Evolutionary conservation across 2,797 vertebrate species (phyloP), one percentile per base, ranked within the genome.

Genomic region (Menidia menidia): DNA sequence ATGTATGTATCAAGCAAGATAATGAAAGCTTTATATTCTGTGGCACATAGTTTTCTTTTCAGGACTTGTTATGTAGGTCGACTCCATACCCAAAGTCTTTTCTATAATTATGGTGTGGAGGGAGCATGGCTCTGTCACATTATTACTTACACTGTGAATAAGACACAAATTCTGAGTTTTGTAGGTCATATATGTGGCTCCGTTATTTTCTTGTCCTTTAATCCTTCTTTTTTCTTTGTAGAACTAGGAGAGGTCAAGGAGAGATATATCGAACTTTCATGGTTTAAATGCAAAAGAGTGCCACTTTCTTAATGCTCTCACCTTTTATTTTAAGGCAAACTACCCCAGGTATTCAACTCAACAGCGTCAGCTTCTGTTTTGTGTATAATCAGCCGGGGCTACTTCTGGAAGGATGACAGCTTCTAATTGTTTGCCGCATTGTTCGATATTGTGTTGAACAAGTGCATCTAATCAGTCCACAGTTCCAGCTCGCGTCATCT

Each of bases 221-320:
- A 4, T 30, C 15, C 73, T 48, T 48, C 47, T 57, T 50, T 51
- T 18, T 60, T 51, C 54, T 55, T 48, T 42, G 32, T 44, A 67
- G 35, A 71, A 66, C 54, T 68, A 13, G 32, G 45, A 79, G 87
- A 88, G 83, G 89, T 87, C 81, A 42, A 68, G 52, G 55, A 16
- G 4, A 80, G 44, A 71, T 62, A 77, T 75, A 84, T 84, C 58
- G 19, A 78, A 87, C 81, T 53, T 82, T 39, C 72, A 71, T 39
- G 59, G 80, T 58, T 72, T 58, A 90, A 90, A 88, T 87, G 81
- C 77, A 78, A 88, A 59, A 71, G 72, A 62, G 73, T 66, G 75
- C 66, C 76, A 45, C 67, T 70, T 77, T 87, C 54, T 63, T 77
- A 41, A 68, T 50, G 45, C 33, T 62, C 65, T 64, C 39, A 69